Percentiles rank a stretch among this genome's conserved stretches.
phyloP scores from a whole-genome alignment of 2,113 vertebrate genomes.

The Sisor rabdophorus region DNA sequence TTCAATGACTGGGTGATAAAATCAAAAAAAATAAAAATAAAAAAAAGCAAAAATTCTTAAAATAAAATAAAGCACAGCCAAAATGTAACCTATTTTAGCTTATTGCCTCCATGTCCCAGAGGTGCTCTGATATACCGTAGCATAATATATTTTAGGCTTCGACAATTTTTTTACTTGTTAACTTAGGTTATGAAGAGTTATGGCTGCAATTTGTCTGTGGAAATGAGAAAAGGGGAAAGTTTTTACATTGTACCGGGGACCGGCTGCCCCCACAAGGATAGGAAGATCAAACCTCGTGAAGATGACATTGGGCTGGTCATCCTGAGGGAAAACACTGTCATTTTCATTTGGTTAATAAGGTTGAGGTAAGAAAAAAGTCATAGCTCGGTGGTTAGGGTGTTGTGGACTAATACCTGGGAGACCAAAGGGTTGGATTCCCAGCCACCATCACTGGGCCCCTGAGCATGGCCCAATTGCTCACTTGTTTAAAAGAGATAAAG shows the following conservation, averaged over 20 bases:
- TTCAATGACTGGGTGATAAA: background rate
- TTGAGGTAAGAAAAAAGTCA: background rate
- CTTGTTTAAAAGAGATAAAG: too few relatives aligned
- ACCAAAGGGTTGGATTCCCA: too few relatives aligned
- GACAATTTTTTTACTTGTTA: conserved; percentile 19
- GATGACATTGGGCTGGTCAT: background rate
- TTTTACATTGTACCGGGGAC: background rate
- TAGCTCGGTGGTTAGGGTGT: too few relatives aligned
- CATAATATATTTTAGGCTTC: conserved; percentile 27
- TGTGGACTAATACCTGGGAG: too few relatives aligned
- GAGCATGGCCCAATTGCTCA: too few relatives aligned
- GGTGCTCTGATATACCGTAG: conserved; percentile 8
- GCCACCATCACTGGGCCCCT: too few relatives aligned
- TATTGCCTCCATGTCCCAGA: background rate
- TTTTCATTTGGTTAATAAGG: background rate
- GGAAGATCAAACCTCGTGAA: background rate
- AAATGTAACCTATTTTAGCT: conserved; percentile 9
- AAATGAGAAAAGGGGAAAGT: background rate
- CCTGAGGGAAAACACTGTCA: background rate
- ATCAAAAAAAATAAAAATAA: background rate
- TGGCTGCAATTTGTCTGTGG: conserved; percentile 10
- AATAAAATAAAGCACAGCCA: background rate
- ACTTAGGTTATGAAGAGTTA: conserved; percentile 24
- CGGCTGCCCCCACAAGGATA: background rate
- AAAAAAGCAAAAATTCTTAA: background rate